Base-by-base conservation (phyloP, 2,888 invertebrate genomes). In the Volucella zonaria region DNA sequence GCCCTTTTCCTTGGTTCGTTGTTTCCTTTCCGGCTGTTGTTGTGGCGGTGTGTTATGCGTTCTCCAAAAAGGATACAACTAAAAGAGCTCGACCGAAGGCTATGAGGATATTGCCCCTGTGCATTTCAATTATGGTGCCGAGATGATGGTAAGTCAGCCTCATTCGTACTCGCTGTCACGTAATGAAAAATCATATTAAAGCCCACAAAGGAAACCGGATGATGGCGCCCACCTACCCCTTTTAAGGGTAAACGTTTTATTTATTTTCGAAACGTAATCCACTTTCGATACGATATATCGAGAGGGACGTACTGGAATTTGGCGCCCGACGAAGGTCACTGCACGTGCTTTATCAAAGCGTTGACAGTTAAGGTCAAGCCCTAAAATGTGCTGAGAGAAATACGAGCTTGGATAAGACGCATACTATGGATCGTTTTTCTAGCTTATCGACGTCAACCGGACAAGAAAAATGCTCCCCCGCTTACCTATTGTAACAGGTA, bases 181-280 rank as follows among this genome's bases (percentile, higher is more conserved):
- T 81, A 81, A 81, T 75, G 81, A 76, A 75, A 81, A 81, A 75
- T 75, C 75, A 75, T 75, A 76, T 81, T 70, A 81, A 70, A 45
- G 58, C 42, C 68, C 64, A 45, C 64, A 64, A 64, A 64, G 62
- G 61, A 68, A 51, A 43, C 43, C 15, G 51, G 58, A 11, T 15
- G 40, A n/a, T 18, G 11, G 9, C 1, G 15, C 8, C 8, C 15
- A 3, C 45, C 40, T 14, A 45, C 47, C 14, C 14, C 15, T 15
- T 59, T 47, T 54, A 62, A 56, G 62, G 62, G 62, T 68, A 77
- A 70, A 68, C 31, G 45, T 77, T 68, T 77, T 68, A 62, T 76
- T 68, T 76, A 70, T 70, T 64, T 64, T 56, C 45, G 45, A 18
- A 51, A 47, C 38, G 43, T 45, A 76, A 68, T 68, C 59, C 67